Evolutionary conservation across 2,888 invertebrate species (phyloP), one percentile per base, ranked within the genome.

Genomic region (Blastobasis adustella): DNA sequence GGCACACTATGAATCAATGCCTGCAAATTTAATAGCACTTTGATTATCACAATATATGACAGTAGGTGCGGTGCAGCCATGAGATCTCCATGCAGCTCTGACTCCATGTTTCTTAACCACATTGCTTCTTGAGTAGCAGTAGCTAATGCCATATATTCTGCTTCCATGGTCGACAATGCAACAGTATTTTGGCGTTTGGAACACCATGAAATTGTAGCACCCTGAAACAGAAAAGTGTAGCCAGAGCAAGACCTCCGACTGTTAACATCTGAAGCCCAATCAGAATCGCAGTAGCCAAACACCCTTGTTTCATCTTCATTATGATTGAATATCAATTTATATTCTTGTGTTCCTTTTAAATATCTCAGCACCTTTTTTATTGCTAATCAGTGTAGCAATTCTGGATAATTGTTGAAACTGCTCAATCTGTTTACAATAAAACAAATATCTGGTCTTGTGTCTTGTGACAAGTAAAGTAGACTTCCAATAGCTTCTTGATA

Each of bases 181-280:
- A 63, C 52, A 6, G 59, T 58, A 1, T 41, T 56, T 45, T 67
- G 64, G 4, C 54, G 55, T 40, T 48, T 56, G 8, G 66, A 67
- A 5, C 47, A 51, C 67, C 67, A 71, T n/a, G 51, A 47, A 37
- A 67, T 61, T 6, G 61, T 45, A 37, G 58, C 66, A 51, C 62
- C 63, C 55, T 67, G 63, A 54, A 60, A 60, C 0, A 63, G 5
- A 54, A 65, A 67, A 7, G 50, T 47, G 40, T 62, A 66, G 5
- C 67, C 65, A 1, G 64, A 57, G 38, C 62, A 62, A 0, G 61
- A 63, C 45, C 58, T 58, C 47, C 62, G 43, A 10, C 61, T 59
- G 6, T 49, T 50, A 6, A n/a, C 37, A 38, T 54, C 40, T 5
- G 6, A 54, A 1, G 65, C 65, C 65, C 65, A 66, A 10, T 67